Evolutionary conservation across 1,140 invertebrate genomes (phyloP).

Genomic region (Pentalonia nigronervosa): DNA sequence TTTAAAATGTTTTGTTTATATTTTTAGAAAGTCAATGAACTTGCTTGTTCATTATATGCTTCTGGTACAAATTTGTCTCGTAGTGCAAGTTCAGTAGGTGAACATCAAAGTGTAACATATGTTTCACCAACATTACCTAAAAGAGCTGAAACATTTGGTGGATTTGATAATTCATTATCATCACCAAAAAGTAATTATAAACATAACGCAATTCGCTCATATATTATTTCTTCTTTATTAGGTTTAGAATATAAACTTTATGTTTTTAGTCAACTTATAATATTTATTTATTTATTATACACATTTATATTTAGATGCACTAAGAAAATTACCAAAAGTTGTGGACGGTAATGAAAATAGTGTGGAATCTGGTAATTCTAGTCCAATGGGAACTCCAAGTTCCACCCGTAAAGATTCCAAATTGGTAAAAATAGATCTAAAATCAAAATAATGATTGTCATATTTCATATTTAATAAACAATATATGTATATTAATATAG

Average conservation of each 20-base stretch:
- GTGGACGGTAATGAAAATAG: constrained; percentile 54
- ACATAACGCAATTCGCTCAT: neutral
- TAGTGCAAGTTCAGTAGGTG: constrained; percentile 90
- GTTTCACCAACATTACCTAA: constrained; percentile 84
- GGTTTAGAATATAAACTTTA: neutral
- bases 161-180: constrained; percentile 77
- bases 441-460: neutral
- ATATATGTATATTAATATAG: neutral
- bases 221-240: neutral
- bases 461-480: neutral
- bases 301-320: constrained; percentile 33
- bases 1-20: constrained; percentile 59
- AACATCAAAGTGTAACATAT: constrained; percentile 84
- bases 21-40: constrained; percentile 73
- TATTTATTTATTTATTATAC: neutral
- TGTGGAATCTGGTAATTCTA: constrained; percentile 60
- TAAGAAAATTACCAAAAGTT: constrained; percentile 56
- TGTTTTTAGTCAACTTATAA: neutral
- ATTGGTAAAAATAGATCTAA: constrained; percentile 12
- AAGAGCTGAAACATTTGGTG: constrained; percentile 92
- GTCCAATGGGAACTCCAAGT: constrained; percentile 63
- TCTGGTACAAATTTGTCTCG: constrained; percentile 81
- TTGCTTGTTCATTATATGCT: constrained; percentile 75
- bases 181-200: constrained; percentile 46
- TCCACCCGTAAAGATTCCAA: constrained; percentile 59